Conservation (phyloP, 2,888 invertebrate genomes). For the Stenolophus ochropezus region DNA sequence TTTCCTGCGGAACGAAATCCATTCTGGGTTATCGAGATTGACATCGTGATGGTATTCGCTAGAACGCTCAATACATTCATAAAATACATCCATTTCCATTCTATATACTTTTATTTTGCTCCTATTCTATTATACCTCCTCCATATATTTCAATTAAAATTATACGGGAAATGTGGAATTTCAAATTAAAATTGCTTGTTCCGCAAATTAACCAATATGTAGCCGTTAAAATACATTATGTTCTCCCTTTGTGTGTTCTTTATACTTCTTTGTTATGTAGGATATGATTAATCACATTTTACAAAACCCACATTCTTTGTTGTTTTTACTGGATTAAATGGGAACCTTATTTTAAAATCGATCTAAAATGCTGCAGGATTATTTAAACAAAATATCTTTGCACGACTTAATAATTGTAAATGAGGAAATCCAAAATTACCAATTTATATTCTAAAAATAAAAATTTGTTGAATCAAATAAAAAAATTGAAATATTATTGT, state of each 20-base stretch:
- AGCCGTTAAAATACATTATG: background rate
- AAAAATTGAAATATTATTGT: too few species aligned
- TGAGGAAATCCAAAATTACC: too few species aligned
- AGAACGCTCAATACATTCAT: constrained; percentile 28
- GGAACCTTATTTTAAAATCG: too few species aligned
- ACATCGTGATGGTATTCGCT: constrained; percentile 21
- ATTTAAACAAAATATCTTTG: too few species aligned
- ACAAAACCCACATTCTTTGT: background rate
- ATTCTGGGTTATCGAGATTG: constrained; percentile 38
- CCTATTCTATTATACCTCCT: constrained; percentile 3
- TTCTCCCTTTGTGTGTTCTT: background rate
- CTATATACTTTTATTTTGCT: constrained; percentile 12
- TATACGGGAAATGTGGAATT: background rate
- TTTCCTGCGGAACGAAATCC: constrained; percentile 33
- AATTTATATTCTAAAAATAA: too few species aligned
- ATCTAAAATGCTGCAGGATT: too few species aligned
- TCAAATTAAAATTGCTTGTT: constrained; percentile 11
- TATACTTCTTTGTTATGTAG: background rate
- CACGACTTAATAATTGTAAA: too few species aligned
- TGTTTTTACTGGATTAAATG: too few species aligned
- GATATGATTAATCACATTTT: background rate
- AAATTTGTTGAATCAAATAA: too few species aligned
- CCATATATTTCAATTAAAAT: constrained; percentile 14
- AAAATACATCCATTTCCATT: constrained; percentile 24
- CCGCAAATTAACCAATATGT: background rate